Conservation (phyloP, 2,113 vertebrate genomes). For the Coreoperca whiteheadi region DNA sequence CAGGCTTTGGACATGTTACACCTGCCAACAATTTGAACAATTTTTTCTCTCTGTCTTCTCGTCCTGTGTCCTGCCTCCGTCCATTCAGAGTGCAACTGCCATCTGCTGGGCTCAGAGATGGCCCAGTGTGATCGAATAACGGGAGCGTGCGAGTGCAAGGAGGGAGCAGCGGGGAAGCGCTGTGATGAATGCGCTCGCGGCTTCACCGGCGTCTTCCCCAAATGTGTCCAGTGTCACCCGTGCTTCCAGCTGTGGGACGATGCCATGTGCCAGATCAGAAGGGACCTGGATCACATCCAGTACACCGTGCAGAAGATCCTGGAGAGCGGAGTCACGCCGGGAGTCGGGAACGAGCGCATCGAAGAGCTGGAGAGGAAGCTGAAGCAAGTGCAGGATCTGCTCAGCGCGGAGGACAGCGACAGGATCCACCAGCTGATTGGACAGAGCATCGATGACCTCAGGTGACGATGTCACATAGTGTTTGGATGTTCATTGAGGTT, state of each 20-base stretch:
- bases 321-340: slow-evolving; percentile 67
- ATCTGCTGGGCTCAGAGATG: slow-evolving; percentile 80
- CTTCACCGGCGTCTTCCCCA: slow-evolving; percentile 86
- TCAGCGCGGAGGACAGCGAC: slow-evolving; percentile 61
- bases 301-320: slow-evolving; percentile 67
- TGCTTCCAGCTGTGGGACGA: slow-evolving; percentile 91
- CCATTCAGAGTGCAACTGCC: slow-evolving; percentile 86
- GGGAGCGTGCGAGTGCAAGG: slow-evolving; percentile 84
- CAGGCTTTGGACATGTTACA: background rate
- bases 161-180: slow-evolving; percentile 76
- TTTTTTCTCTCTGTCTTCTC: background rate
- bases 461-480: slow-evolving; percentile 61
- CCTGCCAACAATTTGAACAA: background rate
- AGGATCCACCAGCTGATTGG: slow-evolving; percentile 74
- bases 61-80: background rate
- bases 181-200: slow-evolving; percentile 87
- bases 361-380: slow-evolving; percentile 83
- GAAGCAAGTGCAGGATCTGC: slow-evolving; percentile 73
- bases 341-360: slow-evolving; percentile 74
- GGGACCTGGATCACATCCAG: slow-evolving; percentile 75
- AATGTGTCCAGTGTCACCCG: slow-evolving; percentile 85
- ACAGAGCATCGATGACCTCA: slow-evolving; percentile 83
- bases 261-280: slow-evolving; percentile 72
- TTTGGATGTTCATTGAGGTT: background rate
- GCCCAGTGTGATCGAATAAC: slow-evolving; percentile 84